Percentiles rank a stretch among this genome's conserved stretches.
Evolutionary conservation across 2,797 vertebrate species (phyloP).

Genomic region (Hydrolagus colliei): DNA sequence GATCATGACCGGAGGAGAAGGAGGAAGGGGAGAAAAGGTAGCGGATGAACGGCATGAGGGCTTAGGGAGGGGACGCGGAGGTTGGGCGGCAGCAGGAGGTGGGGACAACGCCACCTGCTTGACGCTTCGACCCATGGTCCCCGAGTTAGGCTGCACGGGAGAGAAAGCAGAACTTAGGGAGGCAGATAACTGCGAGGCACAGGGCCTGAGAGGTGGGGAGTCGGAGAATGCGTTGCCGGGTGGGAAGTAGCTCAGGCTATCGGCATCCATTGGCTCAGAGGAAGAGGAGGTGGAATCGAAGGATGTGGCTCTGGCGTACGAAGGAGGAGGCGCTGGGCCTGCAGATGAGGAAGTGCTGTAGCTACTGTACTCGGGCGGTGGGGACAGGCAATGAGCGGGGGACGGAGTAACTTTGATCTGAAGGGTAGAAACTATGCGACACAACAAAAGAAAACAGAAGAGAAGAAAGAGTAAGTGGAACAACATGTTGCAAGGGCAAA

Average conservation of each 20-base stretch:
- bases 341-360: conserved; percentile 47
- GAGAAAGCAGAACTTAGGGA: conserved; percentile 67
- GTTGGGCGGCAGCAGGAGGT: conserved; percentile 62
- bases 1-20: conserved; percentile 59
- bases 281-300: conserved; percentile 54
- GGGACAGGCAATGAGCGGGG: conserved; percentile 62
- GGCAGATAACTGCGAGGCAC: conserved; percentile 63
- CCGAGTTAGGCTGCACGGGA: conserved; percentile 60
- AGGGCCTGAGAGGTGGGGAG: conserved; percentile 39
- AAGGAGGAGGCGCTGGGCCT: conserved; percentile 58
- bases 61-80: conserved; percentile 41
- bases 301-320: conserved; percentile 62
- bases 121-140: conserved; percentile 57
- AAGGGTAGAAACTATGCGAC: conserved; percentile 73
- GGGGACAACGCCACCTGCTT: conserved; percentile 73
- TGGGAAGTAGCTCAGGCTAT: conserved; percentile 33
- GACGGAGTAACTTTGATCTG: conserved; percentile 71
- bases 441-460: conserved; percentile 30
- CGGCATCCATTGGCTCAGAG: conserved; percentile 52
- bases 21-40: conserved; percentile 55
- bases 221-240: conserved; percentile 34
- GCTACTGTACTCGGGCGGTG: conserved; percentile 64
- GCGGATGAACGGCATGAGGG: conserved; percentile 54
- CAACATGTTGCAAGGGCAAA: conserved; percentile 41
- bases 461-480: conserved; percentile 33